Evolutionary conservation across 2,888 invertebrate species (phyloP).

Genomic region (Leucophenga maculata): DNA sequence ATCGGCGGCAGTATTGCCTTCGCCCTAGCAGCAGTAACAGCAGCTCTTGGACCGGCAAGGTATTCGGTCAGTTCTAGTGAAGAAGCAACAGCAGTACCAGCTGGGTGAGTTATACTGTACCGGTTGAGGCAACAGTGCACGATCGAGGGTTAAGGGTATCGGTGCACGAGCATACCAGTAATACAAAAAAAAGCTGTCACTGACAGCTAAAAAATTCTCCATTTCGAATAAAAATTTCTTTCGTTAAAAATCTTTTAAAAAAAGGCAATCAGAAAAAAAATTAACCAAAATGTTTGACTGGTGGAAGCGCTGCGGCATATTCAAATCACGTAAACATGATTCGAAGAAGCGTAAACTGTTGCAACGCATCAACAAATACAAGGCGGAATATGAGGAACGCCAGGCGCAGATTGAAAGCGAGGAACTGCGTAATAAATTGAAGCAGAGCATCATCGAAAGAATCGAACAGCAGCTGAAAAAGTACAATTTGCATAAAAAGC

Average conservation of each 20-base stretch:
- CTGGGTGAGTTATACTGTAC: too few species aligned
- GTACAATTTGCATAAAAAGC: too few species aligned
- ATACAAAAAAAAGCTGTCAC: constrained; percentile 25
- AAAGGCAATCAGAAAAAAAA: too few species aligned
- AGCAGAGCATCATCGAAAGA: background rate
- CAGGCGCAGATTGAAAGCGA: background rate
- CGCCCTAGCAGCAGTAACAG: too few species aligned
- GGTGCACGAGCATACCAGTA: too few species aligned
- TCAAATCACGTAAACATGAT: background rate
- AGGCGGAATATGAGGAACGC: background rate
- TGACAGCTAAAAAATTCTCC: background rate
- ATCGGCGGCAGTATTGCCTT: too few species aligned
- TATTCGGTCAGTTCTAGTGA: too few species aligned
- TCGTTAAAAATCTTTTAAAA: background rate
- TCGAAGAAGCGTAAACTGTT: background rate
- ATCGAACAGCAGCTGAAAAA: background rate
- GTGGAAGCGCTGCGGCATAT: background rate
- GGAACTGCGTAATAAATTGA: background rate
- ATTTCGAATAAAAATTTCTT: constrained; percentile 1
- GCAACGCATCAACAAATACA: background rate
- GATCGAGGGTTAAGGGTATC: too few species aligned
- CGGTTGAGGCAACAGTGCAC: too few species aligned
- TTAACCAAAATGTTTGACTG: constrained; percentile 3
- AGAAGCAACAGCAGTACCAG: too few species aligned
- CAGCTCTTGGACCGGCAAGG: too few species aligned